Conservation (phyloP, 1,140 invertebrate genomes). For the Platorchestia sp. region DNA sequence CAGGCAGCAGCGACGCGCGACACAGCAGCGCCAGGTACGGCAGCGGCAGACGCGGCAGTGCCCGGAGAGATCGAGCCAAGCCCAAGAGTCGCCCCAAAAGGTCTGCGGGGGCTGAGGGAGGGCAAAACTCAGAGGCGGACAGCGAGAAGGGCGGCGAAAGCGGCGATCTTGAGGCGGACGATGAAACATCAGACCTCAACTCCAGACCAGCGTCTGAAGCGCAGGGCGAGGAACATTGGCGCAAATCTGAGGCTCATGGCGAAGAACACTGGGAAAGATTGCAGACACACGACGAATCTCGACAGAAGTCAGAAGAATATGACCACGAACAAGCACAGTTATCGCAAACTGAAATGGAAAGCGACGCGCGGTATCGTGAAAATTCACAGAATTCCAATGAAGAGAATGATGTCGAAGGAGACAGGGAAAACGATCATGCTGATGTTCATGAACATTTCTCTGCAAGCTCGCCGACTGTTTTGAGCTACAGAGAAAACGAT, state of each 20-base stretch:
- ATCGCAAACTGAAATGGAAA: neutral
- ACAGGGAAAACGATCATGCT: neutral
- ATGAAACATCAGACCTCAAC: constrained; percentile 42
- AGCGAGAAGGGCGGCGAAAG: constrained; percentile 44
- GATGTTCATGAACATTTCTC: neutral
- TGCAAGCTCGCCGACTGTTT: neutral
- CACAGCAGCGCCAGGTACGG: neutral
- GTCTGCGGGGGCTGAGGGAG: neutral
- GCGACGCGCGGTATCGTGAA: neutral
- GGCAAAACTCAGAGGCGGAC: neutral
- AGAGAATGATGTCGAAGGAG: neutral
- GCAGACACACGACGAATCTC: neutral
- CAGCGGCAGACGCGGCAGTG: constrained; percentile 16
- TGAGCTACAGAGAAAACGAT: neutral
- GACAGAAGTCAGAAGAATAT: neutral
- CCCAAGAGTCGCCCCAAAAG: neutral
- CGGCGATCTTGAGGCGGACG: constrained; percentile 26
- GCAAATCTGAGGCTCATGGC: neutral
- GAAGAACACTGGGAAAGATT: neutral
- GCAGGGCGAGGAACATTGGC: neutral
- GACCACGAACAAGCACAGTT: neutral
- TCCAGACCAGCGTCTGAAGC: constrained; percentile 16
- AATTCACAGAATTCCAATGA: neutral
- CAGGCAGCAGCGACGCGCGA: neutral
- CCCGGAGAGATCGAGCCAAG: constrained; percentile 1